phyloP scores from a whole-genome alignment of 2,113 vertebrate genomes.

The Pseudorhombus dupliciocellatus region DNA sequence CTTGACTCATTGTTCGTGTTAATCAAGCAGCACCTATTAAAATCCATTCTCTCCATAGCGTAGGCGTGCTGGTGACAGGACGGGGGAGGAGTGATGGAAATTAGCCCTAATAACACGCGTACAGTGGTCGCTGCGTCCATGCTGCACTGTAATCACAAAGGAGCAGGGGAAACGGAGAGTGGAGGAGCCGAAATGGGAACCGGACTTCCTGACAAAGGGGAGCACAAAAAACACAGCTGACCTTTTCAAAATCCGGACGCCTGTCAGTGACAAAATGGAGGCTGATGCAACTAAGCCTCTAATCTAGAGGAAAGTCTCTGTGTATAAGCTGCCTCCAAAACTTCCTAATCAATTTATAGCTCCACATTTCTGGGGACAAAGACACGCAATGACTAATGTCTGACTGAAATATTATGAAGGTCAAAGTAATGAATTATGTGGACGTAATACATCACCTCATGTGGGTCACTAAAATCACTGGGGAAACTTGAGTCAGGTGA shows the following conservation, averaged over 20 bases:
- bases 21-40: constrained; percentile 68
- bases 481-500: not conserved
- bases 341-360: constrained; percentile 14
- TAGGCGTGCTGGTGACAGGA: constrained; percentile 44
- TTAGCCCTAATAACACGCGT: constrained; percentile 64
- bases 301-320: constrained; percentile 25
- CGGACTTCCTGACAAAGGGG: constrained; percentile 8
- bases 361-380: constrained; percentile 34
- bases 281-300: constrained; percentile 35
- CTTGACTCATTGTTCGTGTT: constrained; percentile 56
- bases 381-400: constrained; percentile 43
- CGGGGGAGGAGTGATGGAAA: constrained; percentile 51
- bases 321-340: constrained; percentile 1
- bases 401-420: constrained; percentile 46
- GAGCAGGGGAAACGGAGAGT: not conserved
- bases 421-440: constrained; percentile 52
- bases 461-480: constrained; percentile 40
- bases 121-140: constrained; percentile 23
- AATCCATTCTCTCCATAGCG: constrained; percentile 33
- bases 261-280: constrained; percentile 48
- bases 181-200: constrained; percentile 2
- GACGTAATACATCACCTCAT: constrained; percentile 39
- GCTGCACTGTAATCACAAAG: constrained; percentile 16
- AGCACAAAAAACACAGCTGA: constrained; percentile 23
- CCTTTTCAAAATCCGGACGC: constrained; percentile 56